Conservation (phyloP, 1,140 invertebrate genomes). For the Parapsyche elsis region DNA sequence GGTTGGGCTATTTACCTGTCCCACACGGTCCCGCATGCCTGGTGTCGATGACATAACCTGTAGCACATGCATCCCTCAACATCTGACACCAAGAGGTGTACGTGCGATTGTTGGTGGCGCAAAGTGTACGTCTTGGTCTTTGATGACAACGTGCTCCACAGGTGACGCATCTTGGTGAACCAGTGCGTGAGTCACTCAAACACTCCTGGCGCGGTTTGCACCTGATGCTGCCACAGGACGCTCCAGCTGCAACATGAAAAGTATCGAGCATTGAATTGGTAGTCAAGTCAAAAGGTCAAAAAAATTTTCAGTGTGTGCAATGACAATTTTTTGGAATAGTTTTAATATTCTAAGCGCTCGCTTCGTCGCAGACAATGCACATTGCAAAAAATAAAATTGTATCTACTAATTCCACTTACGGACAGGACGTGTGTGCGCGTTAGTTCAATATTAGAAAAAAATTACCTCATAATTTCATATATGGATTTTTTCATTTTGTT, state of each 20-base stretch:
- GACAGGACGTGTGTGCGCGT: neutral
- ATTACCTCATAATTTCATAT: no score
- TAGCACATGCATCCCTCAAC: slow-evolving; percentile 83
- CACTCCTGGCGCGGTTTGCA: slow-evolving; percentile 83
- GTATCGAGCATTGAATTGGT: no score
- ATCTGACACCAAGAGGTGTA: slow-evolving; percentile 91
- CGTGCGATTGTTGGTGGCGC: slow-evolving; percentile 85
- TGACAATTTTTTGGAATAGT: neutral
- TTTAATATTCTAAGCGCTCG: slow-evolving; percentile 4
- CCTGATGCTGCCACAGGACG: slow-evolving; percentile 78
- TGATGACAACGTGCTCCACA: slow-evolving; percentile 69
- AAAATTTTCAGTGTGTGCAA: no score
- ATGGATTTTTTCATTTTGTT: no score
- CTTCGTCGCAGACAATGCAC: neutral
- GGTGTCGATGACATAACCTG: slow-evolving; percentile 82
- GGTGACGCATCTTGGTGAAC: slow-evolving; percentile 80
- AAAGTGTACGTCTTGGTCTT: slow-evolving; percentile 69
- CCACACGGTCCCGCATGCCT: slow-evolving; percentile 77
- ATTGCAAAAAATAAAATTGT: neutral
- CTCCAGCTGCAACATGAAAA: slow-evolving; percentile 69
- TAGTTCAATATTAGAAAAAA: no score
- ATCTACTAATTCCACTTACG: slow-evolving; percentile 3
- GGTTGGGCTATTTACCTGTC: slow-evolving; percentile 43
- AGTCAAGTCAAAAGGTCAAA: no score
- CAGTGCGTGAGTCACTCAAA: slow-evolving; percentile 76